Evolutionary conservation across 2,797 vertebrate genomes (phyloP).

Genomic region (Cephalopachus bancanus): DNA sequence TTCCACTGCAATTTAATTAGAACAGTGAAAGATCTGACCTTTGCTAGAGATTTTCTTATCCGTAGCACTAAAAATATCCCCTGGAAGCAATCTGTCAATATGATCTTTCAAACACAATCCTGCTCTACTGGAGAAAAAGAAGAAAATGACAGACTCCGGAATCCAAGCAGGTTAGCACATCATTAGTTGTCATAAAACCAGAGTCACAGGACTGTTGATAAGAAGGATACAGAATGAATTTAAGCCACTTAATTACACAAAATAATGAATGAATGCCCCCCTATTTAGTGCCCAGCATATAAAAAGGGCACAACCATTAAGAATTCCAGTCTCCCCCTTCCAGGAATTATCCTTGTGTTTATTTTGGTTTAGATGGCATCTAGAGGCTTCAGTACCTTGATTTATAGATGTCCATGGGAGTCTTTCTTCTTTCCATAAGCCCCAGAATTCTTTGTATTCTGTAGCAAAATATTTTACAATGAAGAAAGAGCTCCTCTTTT

Average conservation of each 20-base stretch:
- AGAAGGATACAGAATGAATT: not conserved
- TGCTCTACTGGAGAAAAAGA: slow-evolving; percentile 59
- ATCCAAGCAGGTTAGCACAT: slow-evolving; percentile 51
- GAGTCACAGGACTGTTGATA: not conserved
- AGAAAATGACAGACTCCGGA: slow-evolving; percentile 72
- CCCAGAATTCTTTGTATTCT: not conserved
- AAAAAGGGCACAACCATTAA: not conserved
- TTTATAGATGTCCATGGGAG: slow-evolving; percentile 15
- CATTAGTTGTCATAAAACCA: slow-evolving; percentile 50
- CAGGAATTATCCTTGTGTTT: not conserved
- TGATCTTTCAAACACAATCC: slow-evolving; percentile 80
- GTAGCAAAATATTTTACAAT: not conserved
- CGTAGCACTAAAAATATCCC: slow-evolving; percentile 88
- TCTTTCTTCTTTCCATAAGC: not conserved
- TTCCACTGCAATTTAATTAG: slow-evolving; percentile 89
- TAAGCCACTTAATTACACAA: not conserved
- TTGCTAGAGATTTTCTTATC: slow-evolving; percentile 88
- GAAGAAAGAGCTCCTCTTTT: not conserved
- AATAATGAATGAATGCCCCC: not conserved
- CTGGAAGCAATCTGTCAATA: slow-evolving; percentile 85
- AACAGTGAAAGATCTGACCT: slow-evolving; percentile 87
- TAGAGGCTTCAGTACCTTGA: slow-evolving; percentile 1
- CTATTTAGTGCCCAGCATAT: not conserved
- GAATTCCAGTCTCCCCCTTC: not conserved
- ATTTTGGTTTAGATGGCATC: slow-evolving; percentile 34